These are phyloP conservation scores for Cygnus buccinator DNA, from an alignment of 2,113 vertebrate species.

Conservation along the genomic window DNA sequence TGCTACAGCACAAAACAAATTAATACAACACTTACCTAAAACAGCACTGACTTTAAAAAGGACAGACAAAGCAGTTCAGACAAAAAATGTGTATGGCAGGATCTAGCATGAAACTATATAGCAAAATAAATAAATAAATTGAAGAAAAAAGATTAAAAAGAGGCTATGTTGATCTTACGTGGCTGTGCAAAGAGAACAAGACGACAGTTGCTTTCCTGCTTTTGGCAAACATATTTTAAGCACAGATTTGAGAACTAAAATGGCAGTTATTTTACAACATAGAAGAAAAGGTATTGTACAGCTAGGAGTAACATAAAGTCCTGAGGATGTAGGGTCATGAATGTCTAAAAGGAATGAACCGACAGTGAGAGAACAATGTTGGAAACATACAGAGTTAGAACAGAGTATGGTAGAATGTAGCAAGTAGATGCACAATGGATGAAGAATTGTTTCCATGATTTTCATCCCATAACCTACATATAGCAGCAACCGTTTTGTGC, in stretches of 20 bases:
- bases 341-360: neutral
- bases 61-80: neutral
- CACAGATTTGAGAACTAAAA: neutral
- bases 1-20: neutral
- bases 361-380: neutral
- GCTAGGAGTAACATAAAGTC: neutral
- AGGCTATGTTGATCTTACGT: neutral
- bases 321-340: neutral
- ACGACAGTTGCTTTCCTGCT: neutral
- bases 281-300: neutral
- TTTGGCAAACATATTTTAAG: neutral
- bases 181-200: neutral
- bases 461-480: neutral
- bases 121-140: neutral
- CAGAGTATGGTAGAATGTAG: neutral
- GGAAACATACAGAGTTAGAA: neutral
- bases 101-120: neutral
- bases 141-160: neutral
- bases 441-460: neutral
- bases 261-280: neutral
- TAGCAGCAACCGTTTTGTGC: neutral
- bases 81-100: neutral
- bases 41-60: neutral
- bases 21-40: neutral
- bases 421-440: fast-evolving